A percentile compares a stretch with the other conserved stretches of the same genome.
These are phyloP conservation scores for Caenorhabditis sinica DNA, from an alignment of 2,888 invertebrate species.

Conservation along the genomic window DNA sequence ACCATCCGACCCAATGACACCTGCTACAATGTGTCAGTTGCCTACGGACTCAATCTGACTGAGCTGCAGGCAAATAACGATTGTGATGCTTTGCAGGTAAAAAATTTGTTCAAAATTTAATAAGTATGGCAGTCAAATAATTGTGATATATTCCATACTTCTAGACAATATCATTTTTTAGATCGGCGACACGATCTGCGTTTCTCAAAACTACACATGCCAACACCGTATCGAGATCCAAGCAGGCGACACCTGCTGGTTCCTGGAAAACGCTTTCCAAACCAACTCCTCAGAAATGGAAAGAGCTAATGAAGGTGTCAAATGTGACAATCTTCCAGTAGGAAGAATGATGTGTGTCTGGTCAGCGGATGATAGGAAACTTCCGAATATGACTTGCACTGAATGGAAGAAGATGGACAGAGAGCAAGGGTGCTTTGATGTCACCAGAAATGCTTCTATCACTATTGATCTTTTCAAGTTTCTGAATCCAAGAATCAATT, in stretches of 20 bases:
- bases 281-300: slow-evolving; percentile 37
- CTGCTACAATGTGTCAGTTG: slow-evolving; percentile 29
- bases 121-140: too few relatives aligned
- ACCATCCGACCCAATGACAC: slow-evolving; percentile 29
- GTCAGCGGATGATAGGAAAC: slow-evolving; percentile 36
- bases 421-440: slow-evolving; percentile 1
- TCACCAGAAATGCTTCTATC: not conserved
- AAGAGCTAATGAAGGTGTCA: slow-evolving; percentile 32
- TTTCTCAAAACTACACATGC: slow-evolving; percentile 36
- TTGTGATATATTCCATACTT: not conserved
- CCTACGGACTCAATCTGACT: slow-evolving; percentile 26
- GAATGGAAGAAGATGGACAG: slow-evolving; percentile 17
- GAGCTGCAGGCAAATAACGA: slow-evolving; percentile 18
- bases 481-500: slow-evolving; percentile 44
- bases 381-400: slow-evolving; percentile 37
- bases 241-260: slow-evolving; percentile 44
- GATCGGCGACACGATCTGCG: slow-evolving; percentile 51
- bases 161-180: not conserved
- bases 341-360: slow-evolving; percentile 40
- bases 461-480: slow-evolving; percentile 47
- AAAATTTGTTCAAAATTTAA: too few relatives aligned
- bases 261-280: slow-evolving; percentile 30
- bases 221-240: slow-evolving; percentile 38
- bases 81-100: slow-evolving; percentile 34
- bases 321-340: slow-evolving; percentile 43